These are phyloP conservation scores for Raja brachyura DNA, from an alignment of 2,113 vertebrate genomes.

Conservation along the genomic window DNA sequence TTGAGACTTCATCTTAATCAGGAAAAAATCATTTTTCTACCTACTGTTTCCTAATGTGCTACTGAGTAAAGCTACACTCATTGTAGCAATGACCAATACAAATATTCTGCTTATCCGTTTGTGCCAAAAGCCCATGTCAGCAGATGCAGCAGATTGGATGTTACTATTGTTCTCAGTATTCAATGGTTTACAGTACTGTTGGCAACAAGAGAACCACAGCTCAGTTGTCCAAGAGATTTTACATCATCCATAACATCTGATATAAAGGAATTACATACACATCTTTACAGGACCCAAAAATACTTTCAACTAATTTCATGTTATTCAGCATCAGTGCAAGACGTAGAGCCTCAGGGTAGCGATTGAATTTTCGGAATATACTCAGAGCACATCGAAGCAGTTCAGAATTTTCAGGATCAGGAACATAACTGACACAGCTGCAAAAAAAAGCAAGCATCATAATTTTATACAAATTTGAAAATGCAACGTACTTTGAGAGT, in stretches of 20 bases:
- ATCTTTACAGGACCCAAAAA: constrained; percentile 97
- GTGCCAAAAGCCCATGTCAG: neutral
- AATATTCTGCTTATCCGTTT: neutral
- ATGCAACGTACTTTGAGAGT: neutral
- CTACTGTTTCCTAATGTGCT: neutral
- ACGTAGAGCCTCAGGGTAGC: constrained; percentile 88
- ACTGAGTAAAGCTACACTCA: neutral
- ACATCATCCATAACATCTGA: neutral
- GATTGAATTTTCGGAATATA: constrained; percentile 91
- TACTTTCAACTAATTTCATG: constrained; percentile 91
- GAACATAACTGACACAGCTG: constrained; percentile 96
- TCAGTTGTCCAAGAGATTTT: neutral
- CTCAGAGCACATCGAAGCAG: constrained; percentile 86
- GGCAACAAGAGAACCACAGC: neutral
- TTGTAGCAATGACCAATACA: neutral
- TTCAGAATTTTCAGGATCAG: constrained; percentile 90
- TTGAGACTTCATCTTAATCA: neutral
- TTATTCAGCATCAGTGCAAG: constrained; percentile 94
- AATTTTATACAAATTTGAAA: neutral
- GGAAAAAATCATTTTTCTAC: neutral
- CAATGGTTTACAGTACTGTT: neutral
- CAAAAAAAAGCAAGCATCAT: constrained; percentile 33
- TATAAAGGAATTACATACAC: constrained; percentile 64
- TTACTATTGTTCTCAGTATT: neutral
- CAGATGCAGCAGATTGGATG: neutral